Base-by-base conservation (phyloP, 2,888 invertebrate genomes). In the Xanthia togata region DNA sequence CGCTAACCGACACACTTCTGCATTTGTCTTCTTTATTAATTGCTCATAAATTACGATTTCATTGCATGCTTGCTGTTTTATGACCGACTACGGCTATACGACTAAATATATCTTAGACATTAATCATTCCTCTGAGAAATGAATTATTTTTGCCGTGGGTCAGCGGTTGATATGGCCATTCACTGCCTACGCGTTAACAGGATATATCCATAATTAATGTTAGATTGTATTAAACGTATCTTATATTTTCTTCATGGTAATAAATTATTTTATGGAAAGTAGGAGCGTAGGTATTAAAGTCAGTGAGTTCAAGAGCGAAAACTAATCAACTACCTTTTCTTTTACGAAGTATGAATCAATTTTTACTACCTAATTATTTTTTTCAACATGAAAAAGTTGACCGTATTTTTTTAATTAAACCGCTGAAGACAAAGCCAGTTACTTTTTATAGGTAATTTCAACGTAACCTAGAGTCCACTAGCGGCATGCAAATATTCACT, bases 401-500 rank as follows among this genome's bases (percentile, higher is more conserved):
- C 88, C 89, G 87, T 90, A 87, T 86, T 89, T 92, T 92, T 92
- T 93, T 92, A 94, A 93, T 93, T 92, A 93, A 92, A 90, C 88
- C 89, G 86, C 86, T 86, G 85, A 91, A 94, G 93, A 93, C 92
- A 92, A 91, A 92, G 91, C 88, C 87, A 82, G 89, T 91, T 89
- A 91, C 87, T 93, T 93, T 93, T 94, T 93, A 94, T 91, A 89
- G 91, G 87, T 89, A 89, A 92, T 93, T 87, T 91, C 88, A 86
- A 91, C 87, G 90, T 90, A 87, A 87, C 88, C 90, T 89, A 89
- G 81, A 89, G 88, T 91, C 91, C 92, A 93, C 93, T 93, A 93
- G 86, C 90, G 92, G 90, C 94, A 94, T 95, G 94, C 94, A 94
- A 95, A 95, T 94, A 95, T 95, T 95, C 94, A 94, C 93, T 95